A percentile compares a stretch with the other conserved stretches of the same genome.
phyloP scores from a whole-genome alignment of 1,140 invertebrate genomes.

The Matsumurasca onukii region DNA sequence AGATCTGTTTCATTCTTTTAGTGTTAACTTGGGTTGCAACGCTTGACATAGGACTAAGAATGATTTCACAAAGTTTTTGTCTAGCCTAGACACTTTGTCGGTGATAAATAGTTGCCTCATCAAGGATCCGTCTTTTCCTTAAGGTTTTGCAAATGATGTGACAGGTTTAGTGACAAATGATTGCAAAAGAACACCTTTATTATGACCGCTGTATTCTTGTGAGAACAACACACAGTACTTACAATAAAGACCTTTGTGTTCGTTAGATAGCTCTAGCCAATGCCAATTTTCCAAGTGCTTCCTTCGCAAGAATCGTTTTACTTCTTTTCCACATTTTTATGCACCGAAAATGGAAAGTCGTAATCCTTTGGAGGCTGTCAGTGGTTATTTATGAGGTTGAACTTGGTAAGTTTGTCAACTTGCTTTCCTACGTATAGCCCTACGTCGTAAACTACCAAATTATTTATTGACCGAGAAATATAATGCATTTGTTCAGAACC shows the following conservation, averaged over 20 bases:
- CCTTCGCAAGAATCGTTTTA: slow-evolving; percentile 9
- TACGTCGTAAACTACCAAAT: no score
- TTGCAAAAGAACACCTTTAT: slow-evolving; percentile 34
- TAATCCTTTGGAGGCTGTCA: no score
- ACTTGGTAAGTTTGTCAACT: no score
- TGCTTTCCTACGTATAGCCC: no score
- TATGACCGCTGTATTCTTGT: slow-evolving; percentile 30
- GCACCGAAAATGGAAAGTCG: slow-evolving; percentile 6
- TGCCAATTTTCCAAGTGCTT: slow-evolving; percentile 35
- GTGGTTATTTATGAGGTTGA: slow-evolving; percentile 5
- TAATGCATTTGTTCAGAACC: no score
- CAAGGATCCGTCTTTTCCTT: slow-evolving; percentile 38
- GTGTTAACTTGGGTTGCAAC: slow-evolving; percentile 31
- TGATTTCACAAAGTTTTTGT: slow-evolving; percentile 37
- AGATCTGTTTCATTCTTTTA: slow-evolving; percentile 30
- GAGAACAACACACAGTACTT: slow-evolving; percentile 39
- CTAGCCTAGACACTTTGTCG: slow-evolving; percentile 33
- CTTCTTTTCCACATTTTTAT: slow-evolving; percentile 19
- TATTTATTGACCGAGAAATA: no score
- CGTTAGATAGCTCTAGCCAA: slow-evolving; percentile 42
- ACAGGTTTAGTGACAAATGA: slow-evolving; percentile 32
- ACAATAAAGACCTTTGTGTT: no score
- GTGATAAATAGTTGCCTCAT: slow-evolving; percentile 39
- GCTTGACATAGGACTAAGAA: slow-evolving; percentile 30
- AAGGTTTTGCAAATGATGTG: slow-evolving; percentile 40